Evolutionary conservation across 2,888 invertebrate species (phyloP), one percentile per base, ranked within the genome.

Genomic region (Lingula anatina): DNA sequence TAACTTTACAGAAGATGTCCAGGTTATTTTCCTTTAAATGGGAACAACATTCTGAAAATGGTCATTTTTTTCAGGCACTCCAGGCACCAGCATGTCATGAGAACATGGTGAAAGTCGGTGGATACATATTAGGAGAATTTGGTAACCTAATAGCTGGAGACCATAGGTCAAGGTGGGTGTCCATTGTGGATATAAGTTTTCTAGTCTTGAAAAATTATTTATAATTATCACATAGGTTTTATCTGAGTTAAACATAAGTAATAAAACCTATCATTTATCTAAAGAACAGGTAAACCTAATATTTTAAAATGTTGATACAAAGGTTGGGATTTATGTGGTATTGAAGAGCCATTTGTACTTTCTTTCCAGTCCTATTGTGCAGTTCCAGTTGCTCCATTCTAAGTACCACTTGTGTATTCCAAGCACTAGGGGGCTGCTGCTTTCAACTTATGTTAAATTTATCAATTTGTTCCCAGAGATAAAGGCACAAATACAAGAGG

Each of bases 101-200:
- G 80, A 99, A 99, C 78, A 99, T 99, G 99, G 97, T 99, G 1
- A 99, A 99, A 84, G 99, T 99, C 48, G 97, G 97, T 54, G 99
- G 97, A 47, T 99, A 99, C 71, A 97, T 99, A 66, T 83, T 99
- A 54, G 99, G 99, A 55, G 97, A 99, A 80, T 99, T 99, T 80
- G 99, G 99, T 47, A 99, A 99, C 81, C 83, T 99, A 54, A 99
- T 99, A 75, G 99, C 99, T 64, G 99, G 99, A 18, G 99, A 99
- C 78, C 90, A 92, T 54, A 84, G 97, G 51, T 99, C 97, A 42
- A 78, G 79, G 80, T 80, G 48, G 47, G 55, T 47, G 18, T 5
- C 20, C 7, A 7, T 24, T 12, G n/a, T 46, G 7, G n/a, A n/a
- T n/a, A n/a, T n/a, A n/a, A n/a, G n/a, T n/a, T n/a, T n/a, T n/a